Evolutionary conservation across 2,113 vertebrate species (phyloP).

Genomic region (Engystomops pustulosus): DNA sequence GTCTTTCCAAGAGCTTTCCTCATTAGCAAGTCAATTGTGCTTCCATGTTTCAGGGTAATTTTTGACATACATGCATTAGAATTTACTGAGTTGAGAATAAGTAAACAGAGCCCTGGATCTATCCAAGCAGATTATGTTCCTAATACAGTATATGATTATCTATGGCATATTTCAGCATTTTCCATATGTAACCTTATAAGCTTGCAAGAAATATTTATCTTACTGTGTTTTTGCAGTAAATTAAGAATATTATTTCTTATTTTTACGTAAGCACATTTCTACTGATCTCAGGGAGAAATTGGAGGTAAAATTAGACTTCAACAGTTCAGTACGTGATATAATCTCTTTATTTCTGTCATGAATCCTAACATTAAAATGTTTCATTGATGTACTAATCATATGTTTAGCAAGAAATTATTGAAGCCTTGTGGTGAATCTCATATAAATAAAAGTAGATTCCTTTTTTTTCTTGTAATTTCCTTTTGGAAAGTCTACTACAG

Average conservation of each 20-base stretch:
- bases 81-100: neutral
- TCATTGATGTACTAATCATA: constrained; percentile 8
- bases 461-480: neutral
- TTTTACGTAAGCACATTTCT: neutral
- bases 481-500: neutral
- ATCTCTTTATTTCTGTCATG: constrained; percentile 7
- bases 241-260: neutral
- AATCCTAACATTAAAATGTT: constrained; percentile 1
- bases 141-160: neutral
- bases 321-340: neutral
- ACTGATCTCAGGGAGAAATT: neutral
- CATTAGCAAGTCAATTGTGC: neutral
- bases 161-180: neutral
- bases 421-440: neutral
- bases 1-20: constrained; percentile 6
- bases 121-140: neutral
- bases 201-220: neutral
- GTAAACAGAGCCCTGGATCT: neutral
- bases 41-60: constrained; percentile 5
- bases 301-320: neutral
- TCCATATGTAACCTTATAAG: neutral
- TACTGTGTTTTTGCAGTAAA: neutral
- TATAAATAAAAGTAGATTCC: neutral
- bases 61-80: neutral
- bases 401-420: neutral